phyloP scores from a whole-genome alignment of 2,113 vertebrate genomes.

The Corydoras maculifer region DNA sequence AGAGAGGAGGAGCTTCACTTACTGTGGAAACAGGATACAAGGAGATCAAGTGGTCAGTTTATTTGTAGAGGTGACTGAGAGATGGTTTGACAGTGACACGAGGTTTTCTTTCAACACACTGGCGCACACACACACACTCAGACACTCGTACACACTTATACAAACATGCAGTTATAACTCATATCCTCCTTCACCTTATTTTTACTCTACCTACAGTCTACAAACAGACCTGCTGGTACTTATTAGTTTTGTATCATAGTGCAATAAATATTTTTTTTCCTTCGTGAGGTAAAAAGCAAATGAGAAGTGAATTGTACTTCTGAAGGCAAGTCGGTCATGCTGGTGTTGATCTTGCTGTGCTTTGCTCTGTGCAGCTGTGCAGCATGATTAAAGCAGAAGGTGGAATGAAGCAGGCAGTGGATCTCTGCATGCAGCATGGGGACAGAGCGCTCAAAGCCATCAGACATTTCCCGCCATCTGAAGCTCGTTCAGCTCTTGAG shows the following conservation, averaged over 20 bases:
- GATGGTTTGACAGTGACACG: conserved; percentile 63
- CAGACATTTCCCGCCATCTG: conserved; percentile 84
- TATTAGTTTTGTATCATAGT: no score
- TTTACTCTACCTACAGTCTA: neutral
- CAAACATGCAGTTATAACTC: conserved; percentile 15
- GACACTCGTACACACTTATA: conserved; percentile 35
- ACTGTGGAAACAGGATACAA: conserved; percentile 65
- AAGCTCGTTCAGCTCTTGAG: conserved; percentile 90
- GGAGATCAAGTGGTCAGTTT: conserved; percentile 63
- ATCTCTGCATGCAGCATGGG: conserved; percentile 93
- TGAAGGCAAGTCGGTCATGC: no score
- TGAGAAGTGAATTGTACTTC: no score
- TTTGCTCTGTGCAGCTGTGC: conserved; percentile 69
- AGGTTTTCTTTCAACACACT: conserved; percentile 62
- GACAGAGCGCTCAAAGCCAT: conserved; percentile 89
- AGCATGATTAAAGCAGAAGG: conserved; percentile 81
- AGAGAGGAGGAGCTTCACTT: conserved; percentile 56
- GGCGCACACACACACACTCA: conserved; percentile 34
- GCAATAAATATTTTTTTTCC: no score
- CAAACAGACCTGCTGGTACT: neutral
- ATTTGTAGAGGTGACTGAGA: conserved; percentile 72
- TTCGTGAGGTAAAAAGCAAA: no score
- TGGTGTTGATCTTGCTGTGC: no score
- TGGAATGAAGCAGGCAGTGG: conserved; percentile 88
- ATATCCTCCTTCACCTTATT: conserved; percentile 15